Conservation (phyloP, 2,888 invertebrate genomes). For the Mythimna pallens region DNA sequence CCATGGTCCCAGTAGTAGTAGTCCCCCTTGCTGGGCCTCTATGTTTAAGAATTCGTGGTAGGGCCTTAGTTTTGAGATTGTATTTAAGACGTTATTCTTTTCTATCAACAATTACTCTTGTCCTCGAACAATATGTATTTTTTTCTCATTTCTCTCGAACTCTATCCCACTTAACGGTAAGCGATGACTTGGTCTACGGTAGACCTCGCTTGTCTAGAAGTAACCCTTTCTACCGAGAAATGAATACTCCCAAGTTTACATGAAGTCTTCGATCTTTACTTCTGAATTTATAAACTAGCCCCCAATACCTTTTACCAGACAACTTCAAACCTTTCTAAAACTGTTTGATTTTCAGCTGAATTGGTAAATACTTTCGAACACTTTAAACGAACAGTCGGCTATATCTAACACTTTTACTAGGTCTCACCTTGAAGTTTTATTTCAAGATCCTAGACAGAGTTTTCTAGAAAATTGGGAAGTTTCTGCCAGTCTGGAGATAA, state of each 20-base stretch:
- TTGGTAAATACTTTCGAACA: slow-evolving; percentile 23
- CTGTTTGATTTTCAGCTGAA: slow-evolving; percentile 8
- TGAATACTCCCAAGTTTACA: background rate
- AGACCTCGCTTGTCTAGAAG: no score
- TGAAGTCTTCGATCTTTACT: background rate
- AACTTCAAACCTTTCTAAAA: slow-evolving; percentile 1
- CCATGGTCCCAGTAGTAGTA: no score
- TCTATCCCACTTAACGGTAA: background rate
- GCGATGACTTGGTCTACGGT: background rate
- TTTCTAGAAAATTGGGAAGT: slow-evolving; percentile 33
- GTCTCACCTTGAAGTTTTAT: slow-evolving; percentile 44
- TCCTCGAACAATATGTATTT: no score
- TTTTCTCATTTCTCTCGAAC: background rate
- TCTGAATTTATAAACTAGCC: background rate
- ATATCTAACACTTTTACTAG: slow-evolving; percentile 40
- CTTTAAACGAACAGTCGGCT: slow-evolving; percentile 25
- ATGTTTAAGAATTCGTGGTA: no score
- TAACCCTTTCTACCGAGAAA: no score
- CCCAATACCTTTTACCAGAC: background rate
- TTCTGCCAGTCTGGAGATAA: background rate
- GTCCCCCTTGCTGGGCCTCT: no score
- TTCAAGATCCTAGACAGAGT: slow-evolving; percentile 29
- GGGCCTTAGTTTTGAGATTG: background rate
- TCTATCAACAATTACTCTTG: no score
- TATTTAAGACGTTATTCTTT: background rate